Conservation (phyloP, 30 jellyfish, hydroid and myxozoan genomes). For the Sanderia malayensis region DNA sequence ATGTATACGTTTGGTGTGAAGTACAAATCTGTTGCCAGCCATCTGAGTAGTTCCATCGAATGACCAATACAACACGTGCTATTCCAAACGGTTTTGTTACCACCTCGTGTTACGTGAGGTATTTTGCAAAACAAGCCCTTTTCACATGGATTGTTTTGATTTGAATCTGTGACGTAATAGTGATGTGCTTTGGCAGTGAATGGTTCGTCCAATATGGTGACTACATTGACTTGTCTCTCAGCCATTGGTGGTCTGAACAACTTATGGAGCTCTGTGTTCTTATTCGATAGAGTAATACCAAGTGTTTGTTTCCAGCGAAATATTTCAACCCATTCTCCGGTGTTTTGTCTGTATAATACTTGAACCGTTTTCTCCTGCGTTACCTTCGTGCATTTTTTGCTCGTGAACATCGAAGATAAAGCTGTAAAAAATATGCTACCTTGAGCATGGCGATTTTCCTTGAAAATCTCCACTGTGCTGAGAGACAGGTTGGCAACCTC, state of each 20-base stretch:
- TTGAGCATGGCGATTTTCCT: no score
- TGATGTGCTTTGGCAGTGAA: constrained; percentile 23
- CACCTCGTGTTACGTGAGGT: not conserved
- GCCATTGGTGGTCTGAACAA: not conserved
- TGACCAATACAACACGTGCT: constrained; percentile 74
- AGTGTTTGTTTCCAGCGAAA: not conserved
- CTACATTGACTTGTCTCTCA: constrained; percentile 7
- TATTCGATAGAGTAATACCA: not conserved
- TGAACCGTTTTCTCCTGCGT: not conserved
- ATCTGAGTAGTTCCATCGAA: constrained; percentile 43
- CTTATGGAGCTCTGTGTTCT: not conserved
- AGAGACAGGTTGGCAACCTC: not conserved
- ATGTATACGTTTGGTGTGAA: constrained; percentile 43
- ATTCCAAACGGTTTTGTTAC: constrained; percentile 20
- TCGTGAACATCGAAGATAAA: not conserved
- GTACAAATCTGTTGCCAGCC: constrained; percentile 40
- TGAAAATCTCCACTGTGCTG: not conserved
- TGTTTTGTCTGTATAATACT: not conserved
- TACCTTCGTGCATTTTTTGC: not conserved
- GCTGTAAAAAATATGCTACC: not conserved
- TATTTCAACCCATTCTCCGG: not conserved
- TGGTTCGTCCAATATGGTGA: constrained; percentile 54
- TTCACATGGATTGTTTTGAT: constrained; percentile 26
- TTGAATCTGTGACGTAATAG: not conserved
- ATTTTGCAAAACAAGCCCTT: constrained; percentile 33